phyloP scores from a whole-genome alignment of 2,113 vertebrate species.

The Charadrius vociferus region DNA sequence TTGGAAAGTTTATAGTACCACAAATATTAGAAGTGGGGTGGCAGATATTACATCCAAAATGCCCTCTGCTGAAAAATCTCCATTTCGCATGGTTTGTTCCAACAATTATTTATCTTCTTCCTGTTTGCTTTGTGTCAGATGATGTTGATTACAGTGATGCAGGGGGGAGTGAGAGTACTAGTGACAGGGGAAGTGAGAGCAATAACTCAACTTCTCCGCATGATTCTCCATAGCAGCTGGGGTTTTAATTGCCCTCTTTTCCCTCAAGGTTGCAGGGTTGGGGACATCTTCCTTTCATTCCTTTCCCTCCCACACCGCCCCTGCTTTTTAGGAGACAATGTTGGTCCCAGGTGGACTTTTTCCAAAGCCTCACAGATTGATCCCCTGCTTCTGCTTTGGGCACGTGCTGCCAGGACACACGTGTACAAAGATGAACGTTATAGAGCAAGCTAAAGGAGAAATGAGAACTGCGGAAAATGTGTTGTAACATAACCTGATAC shows the following conservation, averaged over 20 bases:
- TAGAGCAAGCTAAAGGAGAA: not conserved
- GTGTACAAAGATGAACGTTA: not conserved
- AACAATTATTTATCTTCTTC: not conserved
- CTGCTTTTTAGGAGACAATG: not conserved
- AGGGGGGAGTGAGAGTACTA: not conserved
- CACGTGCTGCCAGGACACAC: not conserved
- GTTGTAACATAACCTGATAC: not conserved
- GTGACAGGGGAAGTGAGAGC: not conserved
- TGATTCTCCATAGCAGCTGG: not conserved
- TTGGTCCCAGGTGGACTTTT: not conserved
- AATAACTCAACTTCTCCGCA: not conserved
- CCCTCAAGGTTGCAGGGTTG: not conserved
- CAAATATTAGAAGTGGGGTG: not conserved
- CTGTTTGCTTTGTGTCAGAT: not conserved
- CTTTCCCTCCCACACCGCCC: rapidly evolving
- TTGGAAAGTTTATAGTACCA: not conserved
- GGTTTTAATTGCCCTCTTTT: not conserved
- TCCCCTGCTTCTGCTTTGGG: not conserved
- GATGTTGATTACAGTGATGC: not conserved
- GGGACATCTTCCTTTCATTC: not conserved
- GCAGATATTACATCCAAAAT: not conserved
- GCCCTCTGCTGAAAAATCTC: not conserved
- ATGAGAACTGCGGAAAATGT: not conserved
- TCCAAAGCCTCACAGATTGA: not conserved
- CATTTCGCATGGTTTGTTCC: not conserved